phyloP scores from a whole-genome alignment of 1,140 invertebrate genomes.

The Pseudomyrmex sp. region DNA sequence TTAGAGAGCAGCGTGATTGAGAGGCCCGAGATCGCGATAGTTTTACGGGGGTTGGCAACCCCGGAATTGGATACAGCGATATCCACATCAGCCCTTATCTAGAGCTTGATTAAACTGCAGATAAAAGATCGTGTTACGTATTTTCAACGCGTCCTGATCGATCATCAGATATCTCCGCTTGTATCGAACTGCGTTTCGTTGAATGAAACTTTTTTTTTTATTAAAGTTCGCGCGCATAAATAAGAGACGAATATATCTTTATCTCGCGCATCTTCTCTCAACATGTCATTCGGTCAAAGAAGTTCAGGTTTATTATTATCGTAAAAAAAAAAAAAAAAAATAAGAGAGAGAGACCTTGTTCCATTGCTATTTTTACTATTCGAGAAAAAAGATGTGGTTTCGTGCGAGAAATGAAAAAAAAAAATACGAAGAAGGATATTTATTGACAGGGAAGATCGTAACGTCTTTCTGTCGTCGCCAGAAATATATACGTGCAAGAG shows the following conservation, averaged over 20 bases:
- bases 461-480: neutral
- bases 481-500: neutral
- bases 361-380: neutral
- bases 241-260: too few species aligned
- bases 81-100: neutral
- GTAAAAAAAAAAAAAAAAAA: neutral
- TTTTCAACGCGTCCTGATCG: too few species aligned
- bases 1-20: constrained; percentile 39
- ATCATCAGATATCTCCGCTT: too few species aligned
- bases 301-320: neutral
- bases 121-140: neutral
- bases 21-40: constrained; percentile 21
- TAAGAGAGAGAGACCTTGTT: neutral
- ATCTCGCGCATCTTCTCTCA: too few species aligned
- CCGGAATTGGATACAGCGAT: neutral
- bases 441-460: neutral
- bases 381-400: neutral
- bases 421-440: neutral
- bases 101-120: constrained; percentile 22
- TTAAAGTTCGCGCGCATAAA: too few species aligned
- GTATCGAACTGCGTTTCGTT: neutral
- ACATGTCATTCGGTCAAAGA: neutral
- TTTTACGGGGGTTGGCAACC: constrained; percentile 15
- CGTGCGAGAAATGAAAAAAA: neutral
- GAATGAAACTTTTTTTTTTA: neutral